Conservation (phyloP, 1,140 invertebrate species). For the Pemphigus obesinymphae region DNA sequence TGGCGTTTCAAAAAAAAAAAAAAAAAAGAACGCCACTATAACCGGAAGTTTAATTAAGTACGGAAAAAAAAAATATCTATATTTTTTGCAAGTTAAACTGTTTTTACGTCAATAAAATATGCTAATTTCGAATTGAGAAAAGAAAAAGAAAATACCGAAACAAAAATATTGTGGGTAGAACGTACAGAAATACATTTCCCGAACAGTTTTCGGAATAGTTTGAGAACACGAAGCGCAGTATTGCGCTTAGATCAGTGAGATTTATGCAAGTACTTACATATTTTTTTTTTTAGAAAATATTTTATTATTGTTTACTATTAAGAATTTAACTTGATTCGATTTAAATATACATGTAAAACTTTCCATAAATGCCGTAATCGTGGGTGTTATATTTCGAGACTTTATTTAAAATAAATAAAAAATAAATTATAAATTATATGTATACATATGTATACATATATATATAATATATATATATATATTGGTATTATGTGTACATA, state of each 20-base stretch:
- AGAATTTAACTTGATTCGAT: no score
- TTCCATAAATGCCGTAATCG: background rate
- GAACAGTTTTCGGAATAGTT: background rate
- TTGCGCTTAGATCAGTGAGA: no score
- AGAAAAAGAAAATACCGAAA: no score
- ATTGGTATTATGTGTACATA: background rate
- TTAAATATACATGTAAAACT: background rate
- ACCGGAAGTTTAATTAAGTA: background rate
- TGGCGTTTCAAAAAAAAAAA: background rate
- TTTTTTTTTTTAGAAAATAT: background rate
- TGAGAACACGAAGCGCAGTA: background rate
- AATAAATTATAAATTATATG: background rate
- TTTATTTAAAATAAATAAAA: background rate
- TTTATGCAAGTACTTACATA: no score
- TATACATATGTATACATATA: background rate
- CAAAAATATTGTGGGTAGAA: background rate
- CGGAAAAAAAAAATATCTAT: background rate
- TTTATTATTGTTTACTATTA: background rate
- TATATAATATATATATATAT: background rate
- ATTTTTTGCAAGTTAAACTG: background rate
- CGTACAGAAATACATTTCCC: background rate
- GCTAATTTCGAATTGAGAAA: background rate
- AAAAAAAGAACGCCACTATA: background rate
- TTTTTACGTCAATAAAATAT: background rate
- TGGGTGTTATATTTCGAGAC: background rate